Base-by-base conservation (phyloP, 1,140 invertebrate species). In the Kradibia gibbosae region DNA sequence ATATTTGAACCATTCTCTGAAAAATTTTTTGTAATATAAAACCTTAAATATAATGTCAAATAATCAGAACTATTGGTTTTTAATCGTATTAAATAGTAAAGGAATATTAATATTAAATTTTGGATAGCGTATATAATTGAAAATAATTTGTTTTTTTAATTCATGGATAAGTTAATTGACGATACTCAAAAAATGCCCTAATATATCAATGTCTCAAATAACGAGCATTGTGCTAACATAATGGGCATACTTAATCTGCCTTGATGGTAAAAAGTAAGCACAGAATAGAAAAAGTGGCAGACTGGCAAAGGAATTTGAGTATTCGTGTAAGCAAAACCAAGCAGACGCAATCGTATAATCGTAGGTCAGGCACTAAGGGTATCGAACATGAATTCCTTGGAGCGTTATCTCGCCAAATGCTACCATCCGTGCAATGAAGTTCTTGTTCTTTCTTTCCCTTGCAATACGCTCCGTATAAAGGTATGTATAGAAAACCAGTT, bases 401-500 rank as follows among this genome's bases (percentile, higher is more conserved):
- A 55, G 73, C 53, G 78, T 80, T 80, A 73, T 80, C 65, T 80
- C 70, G 48, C 31, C 81, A 84, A 85, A 82, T 83, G 83, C 84
- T 84, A 84, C 83, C 82, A 86, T 84, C 82, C 83, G 84, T 76
- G 84, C 84, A 85, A 85, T 84, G 83, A 84, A 83, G 70, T n/a
- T 57, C 10, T 62, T 74, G 53, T 20, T 65, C 55, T 15, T 70
- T 81, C 70, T 81, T 74, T 28, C 28, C 42, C 55, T 78, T 71
- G 55, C 34, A 39, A 10, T n/a, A 67, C 45, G 74, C 11, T 48
- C 20, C 42, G 34, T 45, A 79, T 72, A 83, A 76, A 60, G 67
- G 73, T 81, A 28, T 17, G 83, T 84, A 72, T 80, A 80, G 79
- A 80, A 85, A 89, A 89, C 88, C 88, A 86, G 88, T 89, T 90